Evolutionary conservation across 1,140 invertebrate species (phyloP).

Genomic region (Semibalanus balanoides): DNA sequence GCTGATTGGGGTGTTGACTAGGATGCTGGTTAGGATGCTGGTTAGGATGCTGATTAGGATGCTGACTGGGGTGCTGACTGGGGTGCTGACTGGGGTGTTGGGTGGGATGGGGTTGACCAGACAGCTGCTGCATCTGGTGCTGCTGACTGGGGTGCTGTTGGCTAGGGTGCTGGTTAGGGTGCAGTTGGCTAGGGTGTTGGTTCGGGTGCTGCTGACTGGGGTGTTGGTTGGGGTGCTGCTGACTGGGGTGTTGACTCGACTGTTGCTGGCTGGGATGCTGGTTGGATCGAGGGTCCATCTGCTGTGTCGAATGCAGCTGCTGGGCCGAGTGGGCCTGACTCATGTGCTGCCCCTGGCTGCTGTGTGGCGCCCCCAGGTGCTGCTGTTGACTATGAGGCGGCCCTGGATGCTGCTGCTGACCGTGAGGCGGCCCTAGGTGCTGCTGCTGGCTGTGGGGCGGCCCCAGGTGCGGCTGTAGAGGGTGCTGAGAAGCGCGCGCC

Average conservation of each 20-base stretch:
- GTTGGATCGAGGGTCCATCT: not conserved
- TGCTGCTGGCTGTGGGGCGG: not conserved
- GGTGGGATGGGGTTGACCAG: too few relatives aligned
- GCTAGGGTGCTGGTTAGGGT: too few relatives aligned
- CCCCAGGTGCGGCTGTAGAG: not conserved
- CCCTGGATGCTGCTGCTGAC: too few relatives aligned
- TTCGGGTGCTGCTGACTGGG: conserved; percentile 3
- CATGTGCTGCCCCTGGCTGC: not conserved
- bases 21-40: not conserved
- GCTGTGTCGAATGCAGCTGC: not conserved
- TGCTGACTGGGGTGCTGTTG: not conserved
- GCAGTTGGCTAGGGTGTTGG: not conserved
- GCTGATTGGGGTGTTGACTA: not conserved
- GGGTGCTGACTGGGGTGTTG: too few relatives aligned
- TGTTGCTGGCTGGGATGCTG: not conserved
- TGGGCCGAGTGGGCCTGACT: not conserved
- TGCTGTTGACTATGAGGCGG: not conserved
- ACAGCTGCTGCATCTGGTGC: conserved; percentile 1
- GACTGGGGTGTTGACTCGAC: not conserved
- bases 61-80: too few relatives aligned
- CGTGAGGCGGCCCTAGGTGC: not conserved
- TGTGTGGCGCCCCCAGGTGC: not conserved
- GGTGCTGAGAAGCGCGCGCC: not conserved
- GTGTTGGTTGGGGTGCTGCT: not conserved
- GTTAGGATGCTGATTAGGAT: not conserved